Evolutionary conservation across 2,888 invertebrate genomes (phyloP).

Genomic region (Acleris laterana): DNA sequence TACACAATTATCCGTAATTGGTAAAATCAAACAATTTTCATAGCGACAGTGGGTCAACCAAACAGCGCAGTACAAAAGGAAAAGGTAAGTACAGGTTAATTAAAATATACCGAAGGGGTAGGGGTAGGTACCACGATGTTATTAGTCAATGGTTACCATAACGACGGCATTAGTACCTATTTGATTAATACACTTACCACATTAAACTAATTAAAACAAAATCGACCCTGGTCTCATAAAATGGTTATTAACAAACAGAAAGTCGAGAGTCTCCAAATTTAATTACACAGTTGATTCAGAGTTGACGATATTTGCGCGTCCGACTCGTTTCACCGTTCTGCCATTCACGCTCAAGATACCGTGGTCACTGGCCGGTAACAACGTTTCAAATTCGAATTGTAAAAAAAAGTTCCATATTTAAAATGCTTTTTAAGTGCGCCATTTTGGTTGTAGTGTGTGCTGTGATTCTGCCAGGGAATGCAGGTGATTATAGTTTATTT

Average conservation of each 20-base stretch:
- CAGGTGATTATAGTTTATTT: constrained; percentile 18
- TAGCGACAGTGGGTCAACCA: too few species aligned
- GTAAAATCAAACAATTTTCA: too few species aligned
- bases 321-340: constrained; percentile 33
- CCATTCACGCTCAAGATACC: constrained; percentile 41
- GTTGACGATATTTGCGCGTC: constrained; percentile 37
- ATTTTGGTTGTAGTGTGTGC: constrained; percentile 25
- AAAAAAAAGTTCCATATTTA: constrained; percentile 1
- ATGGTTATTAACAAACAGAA: constrained; percentile 20
- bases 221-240: constrained; percentile 18
- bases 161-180: too few species aligned
- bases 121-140: too few species aligned
- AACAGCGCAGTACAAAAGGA: too few species aligned
- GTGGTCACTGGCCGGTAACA: constrained; percentile 31
- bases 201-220: not conserved
- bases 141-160: too few species aligned
- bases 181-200: not conserved
- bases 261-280: constrained; percentile 23
- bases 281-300: constrained; percentile 39
- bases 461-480: constrained; percentile 23
- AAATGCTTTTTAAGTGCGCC: constrained; percentile 30
- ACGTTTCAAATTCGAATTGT: not conserved
- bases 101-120: too few species aligned
- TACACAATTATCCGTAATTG: too few species aligned
- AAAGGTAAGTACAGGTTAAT: too few species aligned